These are phyloP conservation scores for Holotrichia oblita DNA, from an alignment of 1,140 invertebrate species.

Conservation along the genomic window DNA sequence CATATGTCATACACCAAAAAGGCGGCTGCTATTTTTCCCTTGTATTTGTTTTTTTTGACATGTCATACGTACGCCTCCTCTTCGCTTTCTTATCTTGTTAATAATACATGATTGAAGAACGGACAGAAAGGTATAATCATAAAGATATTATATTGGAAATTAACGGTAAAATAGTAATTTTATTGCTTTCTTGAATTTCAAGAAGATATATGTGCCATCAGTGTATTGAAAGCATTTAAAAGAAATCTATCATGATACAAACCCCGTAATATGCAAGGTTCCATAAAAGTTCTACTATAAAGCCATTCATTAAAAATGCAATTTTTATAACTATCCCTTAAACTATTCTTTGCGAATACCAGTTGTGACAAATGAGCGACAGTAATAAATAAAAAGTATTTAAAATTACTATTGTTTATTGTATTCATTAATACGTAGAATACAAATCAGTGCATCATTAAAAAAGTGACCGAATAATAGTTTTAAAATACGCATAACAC, in stretches of 20 bases:
- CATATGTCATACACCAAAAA: conserved; percentile 46
- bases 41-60: conserved; percentile 35
- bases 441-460: too few species aligned
- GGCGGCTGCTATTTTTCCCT: conserved; percentile 22
- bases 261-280: too few species aligned
- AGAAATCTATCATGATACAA: not conserved
- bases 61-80: conserved; percentile 16
- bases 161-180: conserved; percentile 25
- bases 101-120: conserved; percentile 37
- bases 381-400: too few species aligned
- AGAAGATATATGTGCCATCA: not conserved
- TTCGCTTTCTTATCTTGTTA: conserved; percentile 31
- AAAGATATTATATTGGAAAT: conserved; percentile 24
- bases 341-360: too few species aligned
- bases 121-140: conserved; percentile 5
- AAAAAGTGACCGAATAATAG: too few species aligned
- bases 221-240: not conserved
- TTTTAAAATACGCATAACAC: too few species aligned
- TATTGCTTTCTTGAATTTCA: not conserved
- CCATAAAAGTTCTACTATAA: too few species aligned
- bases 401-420: too few species aligned
- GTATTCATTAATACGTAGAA: too few species aligned
- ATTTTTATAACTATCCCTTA: too few species aligned
- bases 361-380: too few species aligned
- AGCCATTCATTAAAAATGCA: too few species aligned